Conservation (phyloP, 23 tunicate genomes). For the Diplosoma virens region DNA sequence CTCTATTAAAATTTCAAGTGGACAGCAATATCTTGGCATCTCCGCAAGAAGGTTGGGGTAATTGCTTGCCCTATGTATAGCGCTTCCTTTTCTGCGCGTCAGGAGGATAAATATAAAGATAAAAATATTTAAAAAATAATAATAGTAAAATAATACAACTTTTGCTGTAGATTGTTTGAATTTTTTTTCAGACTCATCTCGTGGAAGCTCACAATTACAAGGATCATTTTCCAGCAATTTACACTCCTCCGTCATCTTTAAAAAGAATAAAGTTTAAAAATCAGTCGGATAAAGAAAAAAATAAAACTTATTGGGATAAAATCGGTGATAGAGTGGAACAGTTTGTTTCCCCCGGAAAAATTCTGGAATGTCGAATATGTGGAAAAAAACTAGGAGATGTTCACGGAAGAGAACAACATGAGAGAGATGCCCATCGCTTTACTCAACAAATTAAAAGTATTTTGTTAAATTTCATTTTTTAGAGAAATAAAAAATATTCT, state of each 20-base stretch:
- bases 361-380: conserved; percentile 40
- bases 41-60: too few relatives aligned
- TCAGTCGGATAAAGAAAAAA: background rate
- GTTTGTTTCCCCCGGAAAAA: conserved; percentile 35
- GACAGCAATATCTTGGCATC: too few relatives aligned
- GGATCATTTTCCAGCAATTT: background rate
- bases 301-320: conserved; percentile 31
- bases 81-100: too few relatives aligned
- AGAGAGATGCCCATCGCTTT: conserved; percentile 38
- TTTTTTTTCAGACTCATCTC: background rate
- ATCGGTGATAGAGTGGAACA: conserved; percentile 3
- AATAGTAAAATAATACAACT: too few relatives aligned
- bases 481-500: too few relatives aligned
- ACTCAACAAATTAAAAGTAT: conserved; percentile 37
- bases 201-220: background rate
- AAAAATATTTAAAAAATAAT: too few relatives aligned
- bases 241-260: background rate
- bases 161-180: too few relatives aligned
- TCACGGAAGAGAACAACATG: conserved; percentile 60
- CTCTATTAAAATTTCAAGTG: too few relatives aligned
- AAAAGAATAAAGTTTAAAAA: background rate
- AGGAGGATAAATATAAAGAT: too few relatives aligned
- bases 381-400: conserved; percentile 20
- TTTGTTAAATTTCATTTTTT: too few relatives aligned
- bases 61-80: too few relatives aligned